Conservation (phyloP, 1,140 invertebrate genomes). For the Arctopsyche grandis region DNA sequence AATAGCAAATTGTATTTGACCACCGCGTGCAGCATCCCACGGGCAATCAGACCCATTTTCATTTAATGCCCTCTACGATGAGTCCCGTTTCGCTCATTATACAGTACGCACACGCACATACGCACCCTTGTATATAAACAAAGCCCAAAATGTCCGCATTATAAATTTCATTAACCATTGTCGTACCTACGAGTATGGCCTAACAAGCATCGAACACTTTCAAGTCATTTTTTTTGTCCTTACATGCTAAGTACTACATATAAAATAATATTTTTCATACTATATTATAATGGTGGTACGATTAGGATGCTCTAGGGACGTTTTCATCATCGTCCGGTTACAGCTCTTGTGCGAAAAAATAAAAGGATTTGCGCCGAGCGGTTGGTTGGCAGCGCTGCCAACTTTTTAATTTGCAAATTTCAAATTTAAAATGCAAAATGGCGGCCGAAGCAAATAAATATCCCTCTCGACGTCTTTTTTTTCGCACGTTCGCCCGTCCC, state of each 20-base stretch:
- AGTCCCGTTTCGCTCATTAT: neutral
- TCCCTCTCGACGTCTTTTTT: neutral
- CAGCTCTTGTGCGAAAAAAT: neutral
- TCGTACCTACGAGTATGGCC: neutral
- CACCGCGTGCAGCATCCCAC: neutral
- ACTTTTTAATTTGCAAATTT: slow-evolving; percentile 53
- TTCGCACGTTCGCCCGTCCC: slow-evolving; percentile 19
- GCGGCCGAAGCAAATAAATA: slow-evolving; percentile 39
- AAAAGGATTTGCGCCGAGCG: neutral
- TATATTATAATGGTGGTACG: too few relatives aligned
- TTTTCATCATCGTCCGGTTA: neutral
- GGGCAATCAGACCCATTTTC: slow-evolving; percentile 13
- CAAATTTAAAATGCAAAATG: slow-evolving; percentile 54
- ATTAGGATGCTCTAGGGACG: neutral
- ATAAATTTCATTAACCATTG: neutral
- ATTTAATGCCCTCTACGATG: neutral
- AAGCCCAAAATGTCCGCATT: neutral
- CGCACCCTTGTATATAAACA: neutral
- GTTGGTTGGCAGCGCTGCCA: slow-evolving; percentile 18
- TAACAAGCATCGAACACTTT: too few relatives aligned
- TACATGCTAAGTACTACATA: too few relatives aligned
- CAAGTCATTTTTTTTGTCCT: too few relatives aligned
- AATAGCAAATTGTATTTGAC: slow-evolving; percentile 12
- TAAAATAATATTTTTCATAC: too few relatives aligned
- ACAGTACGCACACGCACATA: neutral